Evolutionary conservation across 1,140 invertebrate species (phyloP).

Genomic region (Listronotus oregonensis): DNA sequence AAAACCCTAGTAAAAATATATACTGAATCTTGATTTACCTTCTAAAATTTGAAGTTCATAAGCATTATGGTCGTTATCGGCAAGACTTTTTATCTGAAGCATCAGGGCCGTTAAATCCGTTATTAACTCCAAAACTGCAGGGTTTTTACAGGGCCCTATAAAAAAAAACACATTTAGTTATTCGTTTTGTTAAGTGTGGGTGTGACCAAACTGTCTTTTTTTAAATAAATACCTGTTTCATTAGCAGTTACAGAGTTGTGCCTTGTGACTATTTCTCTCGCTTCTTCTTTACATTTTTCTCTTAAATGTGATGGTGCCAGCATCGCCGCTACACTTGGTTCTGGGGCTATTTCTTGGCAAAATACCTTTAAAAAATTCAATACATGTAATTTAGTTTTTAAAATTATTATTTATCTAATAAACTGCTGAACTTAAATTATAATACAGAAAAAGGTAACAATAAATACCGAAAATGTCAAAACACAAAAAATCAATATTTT

Average conservation of each 20-base stretch:
- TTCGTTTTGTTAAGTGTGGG: too few relatives aligned
- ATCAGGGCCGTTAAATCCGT: conserved; percentile 88
- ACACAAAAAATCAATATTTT: too few relatives aligned
- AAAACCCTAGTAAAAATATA: too few relatives aligned
- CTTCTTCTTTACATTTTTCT: conserved; percentile 85
- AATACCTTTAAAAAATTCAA: conserved; percentile 57
- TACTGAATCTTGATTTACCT: too few relatives aligned
- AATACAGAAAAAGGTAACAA: too few relatives aligned
- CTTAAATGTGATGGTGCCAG: conserved; percentile 84
- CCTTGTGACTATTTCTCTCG: conserved; percentile 77
- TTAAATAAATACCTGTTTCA: conserved; percentile 54
- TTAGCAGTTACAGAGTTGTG: conserved; percentile 68
- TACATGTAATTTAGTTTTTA: too few relatives aligned
- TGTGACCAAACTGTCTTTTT: too few relatives aligned
- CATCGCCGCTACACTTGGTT: conserved; percentile 85
- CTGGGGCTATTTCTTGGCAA: conserved; percentile 86
- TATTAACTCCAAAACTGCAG: conserved; percentile 76
- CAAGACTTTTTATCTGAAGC: conserved; percentile 90
- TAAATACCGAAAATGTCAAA: too few relatives aligned
- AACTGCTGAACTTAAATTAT: too few relatives aligned
- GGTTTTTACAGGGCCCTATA: conserved; percentile 56
- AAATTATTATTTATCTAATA: too few relatives aligned
- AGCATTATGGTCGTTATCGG: conserved; percentile 86
- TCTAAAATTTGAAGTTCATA: conserved; percentile 92
- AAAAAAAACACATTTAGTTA: background rate